These are phyloP conservation scores for Python bivittatus DNA, from an alignment of 2,113 vertebrate genomes.

Conservation along the genomic window DNA sequence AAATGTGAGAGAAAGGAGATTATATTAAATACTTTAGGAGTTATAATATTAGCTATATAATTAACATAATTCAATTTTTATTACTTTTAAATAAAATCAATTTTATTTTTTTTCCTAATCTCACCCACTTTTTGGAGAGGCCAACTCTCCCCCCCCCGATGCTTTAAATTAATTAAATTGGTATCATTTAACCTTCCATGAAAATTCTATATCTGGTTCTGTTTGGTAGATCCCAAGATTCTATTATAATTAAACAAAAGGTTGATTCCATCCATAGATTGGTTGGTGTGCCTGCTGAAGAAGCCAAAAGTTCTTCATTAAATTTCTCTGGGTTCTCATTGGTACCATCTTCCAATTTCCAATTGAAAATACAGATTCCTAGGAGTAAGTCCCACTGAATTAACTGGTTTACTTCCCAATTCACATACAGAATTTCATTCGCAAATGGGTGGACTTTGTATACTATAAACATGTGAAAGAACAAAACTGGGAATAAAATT, in stretches of 20 bases:
- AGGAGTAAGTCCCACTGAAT: neutral
- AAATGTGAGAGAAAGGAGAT: no score
- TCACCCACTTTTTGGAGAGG: neutral
- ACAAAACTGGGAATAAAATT: slow-evolving; percentile 50
- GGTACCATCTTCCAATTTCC: neutral
- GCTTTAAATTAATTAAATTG: neutral
- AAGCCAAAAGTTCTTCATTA: neutral
- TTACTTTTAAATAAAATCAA: no score
- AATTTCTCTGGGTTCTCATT: neutral
- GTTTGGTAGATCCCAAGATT: neutral
- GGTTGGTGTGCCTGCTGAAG: neutral
- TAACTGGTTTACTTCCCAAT: neutral
- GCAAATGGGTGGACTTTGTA: neutral
- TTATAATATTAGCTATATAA: no score
- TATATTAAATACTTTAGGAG: no score
- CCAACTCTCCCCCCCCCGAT: neutral
- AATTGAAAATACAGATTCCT: neutral
- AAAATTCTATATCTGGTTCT: neutral
- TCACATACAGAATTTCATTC: neutral
- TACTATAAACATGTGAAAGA: neutral
- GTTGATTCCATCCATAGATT: neutral
- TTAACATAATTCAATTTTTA: no score
- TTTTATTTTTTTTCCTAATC: neutral
- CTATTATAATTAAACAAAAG: neutral
- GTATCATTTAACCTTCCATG: neutral